Base-by-base conservation (phyloP, 2,113 vertebrate genomes). In the Osmerus mordax region DNA sequence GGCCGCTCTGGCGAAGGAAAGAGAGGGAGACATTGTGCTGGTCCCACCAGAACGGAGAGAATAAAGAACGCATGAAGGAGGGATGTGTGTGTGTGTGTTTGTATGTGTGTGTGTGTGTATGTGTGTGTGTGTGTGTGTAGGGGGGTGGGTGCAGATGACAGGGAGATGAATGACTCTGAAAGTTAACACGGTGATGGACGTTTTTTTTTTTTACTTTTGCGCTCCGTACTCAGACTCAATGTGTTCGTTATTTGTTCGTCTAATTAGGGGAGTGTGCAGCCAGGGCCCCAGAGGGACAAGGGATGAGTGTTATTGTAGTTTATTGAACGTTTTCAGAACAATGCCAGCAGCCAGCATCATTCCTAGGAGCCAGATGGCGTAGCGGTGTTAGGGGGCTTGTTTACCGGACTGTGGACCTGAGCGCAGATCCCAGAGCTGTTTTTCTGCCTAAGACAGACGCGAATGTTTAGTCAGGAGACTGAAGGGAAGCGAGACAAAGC, bases 401-500 rank as follows among this genome's bases (percentile, higher is more conserved):
- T 80, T 65, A 69, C 11, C 1, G 80, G 28, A 41, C 15, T 55
- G 47, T 73, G 58, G 69, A 66, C 15, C 0, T 73, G 12, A 28
- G 19, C 25, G 51, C 52, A 21, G 51, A 55, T 18, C 15, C 21
- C 23, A 54, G 52, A 67, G 32, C 19, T 1, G n/a, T 63, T 73
- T 80, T 70, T n/a, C 69, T 63, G 69, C 67, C 71, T 67, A 60
- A 80, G 64, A 81, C 61, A 73, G 62, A 58, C 47, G 9, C 53
- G 19, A 15, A 36, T 58, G 29, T 61, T 66, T 76, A 72, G 77
- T 81, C 69, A 65, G 70, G 70, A 77, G 51, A 28, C 32, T 58
- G 58, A 79, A 75, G 71, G 69, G 81, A 84, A 82, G 78, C 80
- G 77, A 80, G 81, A 84, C 84, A 84, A 86, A 85, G 76, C 80